Conservation (phyloP, 2,113 vertebrate species). For the Cercocebus atys region DNA sequence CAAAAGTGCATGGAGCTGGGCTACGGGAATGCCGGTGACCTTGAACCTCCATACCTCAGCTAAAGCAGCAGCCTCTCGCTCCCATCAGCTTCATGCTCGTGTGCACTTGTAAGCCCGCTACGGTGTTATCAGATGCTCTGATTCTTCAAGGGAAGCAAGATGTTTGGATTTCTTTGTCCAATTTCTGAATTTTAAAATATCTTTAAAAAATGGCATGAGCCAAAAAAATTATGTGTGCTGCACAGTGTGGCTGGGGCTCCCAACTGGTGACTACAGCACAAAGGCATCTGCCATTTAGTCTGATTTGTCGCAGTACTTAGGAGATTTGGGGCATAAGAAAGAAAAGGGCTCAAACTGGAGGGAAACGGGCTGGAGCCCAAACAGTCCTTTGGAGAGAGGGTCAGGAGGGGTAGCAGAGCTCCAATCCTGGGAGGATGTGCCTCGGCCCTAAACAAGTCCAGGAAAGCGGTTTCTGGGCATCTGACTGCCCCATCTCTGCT, state of each 20-base stretch:
- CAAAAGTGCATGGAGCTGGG: not conserved
- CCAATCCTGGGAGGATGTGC: not conserved
- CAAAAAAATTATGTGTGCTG: not conserved
- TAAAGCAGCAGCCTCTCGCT: not conserved
- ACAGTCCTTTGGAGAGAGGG: not conserved
- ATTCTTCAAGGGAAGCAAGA: not conserved
- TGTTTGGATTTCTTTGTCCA: not conserved
- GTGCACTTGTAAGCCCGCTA: too few relatives aligned
- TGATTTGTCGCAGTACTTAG: not conserved
- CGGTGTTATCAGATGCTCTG: not conserved
- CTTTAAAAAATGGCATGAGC: not conserved
- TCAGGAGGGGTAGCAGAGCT: not conserved
- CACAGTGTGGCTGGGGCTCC: too few relatives aligned
- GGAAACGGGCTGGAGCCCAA: not conserved
- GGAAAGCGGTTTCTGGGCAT: not conserved
- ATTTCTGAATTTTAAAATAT: not conserved
- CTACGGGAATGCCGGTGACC: not conserved
- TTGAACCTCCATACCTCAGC: not conserved
- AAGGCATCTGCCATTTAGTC: not conserved
- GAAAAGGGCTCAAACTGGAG: not conserved
- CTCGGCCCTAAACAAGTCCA: not conserved
- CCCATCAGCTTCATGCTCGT: not conserved
- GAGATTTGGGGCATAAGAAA: not conserved
- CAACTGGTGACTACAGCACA: accelerated
- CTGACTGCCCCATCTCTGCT: not conserved